Evolutionary conservation across 1,140 invertebrate species (phyloP).

Genomic region (Bombus soroeensis): DNA sequence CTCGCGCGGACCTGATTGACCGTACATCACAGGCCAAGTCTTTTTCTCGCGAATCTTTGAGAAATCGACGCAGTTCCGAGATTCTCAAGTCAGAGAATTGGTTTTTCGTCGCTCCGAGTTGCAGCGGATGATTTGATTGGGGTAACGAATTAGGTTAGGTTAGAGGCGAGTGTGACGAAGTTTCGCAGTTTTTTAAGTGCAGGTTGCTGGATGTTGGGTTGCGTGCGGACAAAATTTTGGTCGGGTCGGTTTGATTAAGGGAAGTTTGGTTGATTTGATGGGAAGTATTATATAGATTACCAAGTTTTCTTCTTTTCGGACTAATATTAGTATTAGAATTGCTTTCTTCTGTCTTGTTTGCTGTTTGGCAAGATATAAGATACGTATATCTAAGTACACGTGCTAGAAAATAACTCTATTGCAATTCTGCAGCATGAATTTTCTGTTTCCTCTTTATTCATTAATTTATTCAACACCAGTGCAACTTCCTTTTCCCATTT

Average conservation of each 20-base stretch:
- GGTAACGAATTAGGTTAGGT: not conserved
- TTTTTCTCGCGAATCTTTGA: not conserved
- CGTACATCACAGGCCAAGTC: not conserved
- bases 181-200: not conserved
- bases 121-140: not conserved
- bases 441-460: not conserved
- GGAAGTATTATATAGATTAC: too few relatives aligned
- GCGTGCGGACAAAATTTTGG: too few relatives aligned
- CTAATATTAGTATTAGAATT: not conserved
- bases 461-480: not conserved
- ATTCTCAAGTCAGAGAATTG: not conserved
- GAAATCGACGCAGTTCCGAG: not conserved
- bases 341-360: not conserved
- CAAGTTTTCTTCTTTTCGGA: not conserved
- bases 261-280: not conserved
- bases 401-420: not conserved
- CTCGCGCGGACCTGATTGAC: not conserved
- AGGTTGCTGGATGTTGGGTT: too few relatives aligned
- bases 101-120: not conserved
- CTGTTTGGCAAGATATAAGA: not conserved
- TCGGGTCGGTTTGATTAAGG: not conserved
- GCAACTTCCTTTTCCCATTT: not conserved
- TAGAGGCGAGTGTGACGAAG: not conserved
- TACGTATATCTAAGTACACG: too few relatives aligned
- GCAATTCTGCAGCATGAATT: too few relatives aligned